Conservation (phyloP, 1,140 invertebrate species). For the Eriosoma lanigerum region DNA sequence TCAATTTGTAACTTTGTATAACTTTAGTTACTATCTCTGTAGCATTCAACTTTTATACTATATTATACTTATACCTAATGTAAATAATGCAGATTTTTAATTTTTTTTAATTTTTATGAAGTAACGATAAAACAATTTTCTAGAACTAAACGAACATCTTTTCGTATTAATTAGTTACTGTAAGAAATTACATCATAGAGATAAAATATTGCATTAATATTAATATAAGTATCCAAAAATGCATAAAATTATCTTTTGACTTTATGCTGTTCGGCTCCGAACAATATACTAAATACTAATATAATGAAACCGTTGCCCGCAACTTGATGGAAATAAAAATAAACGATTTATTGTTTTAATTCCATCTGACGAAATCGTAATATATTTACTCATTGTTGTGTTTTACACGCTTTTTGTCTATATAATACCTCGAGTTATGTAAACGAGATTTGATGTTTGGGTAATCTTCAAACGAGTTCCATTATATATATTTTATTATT, state of each 20-base stretch:
- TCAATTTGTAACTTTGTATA: too few relatives aligned
- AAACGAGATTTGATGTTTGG: background rate
- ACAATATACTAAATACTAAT: conserved; percentile 1
- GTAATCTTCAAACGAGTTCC: conserved; percentile 16
- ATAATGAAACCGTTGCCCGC: background rate
- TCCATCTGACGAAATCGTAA: conserved; percentile 10
- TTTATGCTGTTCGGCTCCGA: background rate
- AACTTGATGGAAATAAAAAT: background rate
- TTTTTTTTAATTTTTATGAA: too few relatives aligned
- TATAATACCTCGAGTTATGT: background rate
- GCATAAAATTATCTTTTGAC: background rate
- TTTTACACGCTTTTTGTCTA: background rate
- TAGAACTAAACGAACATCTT: background rate
- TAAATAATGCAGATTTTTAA: too few relatives aligned
- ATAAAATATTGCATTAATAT: background rate
- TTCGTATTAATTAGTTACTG: background rate
- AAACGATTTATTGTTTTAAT: conserved; percentile 25
- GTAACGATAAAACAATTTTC: too few relatives aligned
- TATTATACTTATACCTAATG: too few relatives aligned
- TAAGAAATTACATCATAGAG: background rate
- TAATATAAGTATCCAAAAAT: background rate
- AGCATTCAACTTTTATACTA: too few relatives aligned
- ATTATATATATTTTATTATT: background rate
- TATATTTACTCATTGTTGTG: background rate
- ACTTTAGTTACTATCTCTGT: too few relatives aligned